Conservation (phyloP, 30 jellyfish, hydroid and myxozoan genomes). For the Chrysaora quinquecirrha region DNA sequence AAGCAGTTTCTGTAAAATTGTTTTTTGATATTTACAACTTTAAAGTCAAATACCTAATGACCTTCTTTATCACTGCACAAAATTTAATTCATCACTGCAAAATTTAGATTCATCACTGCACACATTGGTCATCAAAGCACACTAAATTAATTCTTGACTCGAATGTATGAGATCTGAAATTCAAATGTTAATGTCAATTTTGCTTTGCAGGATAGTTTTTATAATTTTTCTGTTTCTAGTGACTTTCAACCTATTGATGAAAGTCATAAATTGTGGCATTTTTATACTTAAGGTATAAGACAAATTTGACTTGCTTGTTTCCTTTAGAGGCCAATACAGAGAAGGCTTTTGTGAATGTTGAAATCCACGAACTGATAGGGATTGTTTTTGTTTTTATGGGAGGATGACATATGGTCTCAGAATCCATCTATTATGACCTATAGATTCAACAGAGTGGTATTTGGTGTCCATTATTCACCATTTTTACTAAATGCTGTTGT, state of each 20-base stretch:
- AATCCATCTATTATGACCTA: not conserved
- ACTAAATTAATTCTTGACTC: too few relatives aligned
- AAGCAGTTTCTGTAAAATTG: too few relatives aligned
- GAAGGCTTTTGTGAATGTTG: slow-evolving; percentile 35
- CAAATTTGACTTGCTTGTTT: slow-evolving; percentile 1
- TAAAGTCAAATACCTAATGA: too few relatives aligned
- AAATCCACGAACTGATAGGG: slow-evolving; percentile 9
- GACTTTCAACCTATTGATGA: not conserved
- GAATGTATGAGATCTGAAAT: slow-evolving; percentile 18
- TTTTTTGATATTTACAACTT: too few relatives aligned
- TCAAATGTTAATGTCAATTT: not conserved
- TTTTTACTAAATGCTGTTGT: too few relatives aligned
- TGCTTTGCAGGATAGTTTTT: too few relatives aligned
- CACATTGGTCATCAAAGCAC: too few relatives aligned
- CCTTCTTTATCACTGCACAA: too few relatives aligned
- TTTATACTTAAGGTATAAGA: slow-evolving; percentile 8
- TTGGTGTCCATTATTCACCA: too few relatives aligned
- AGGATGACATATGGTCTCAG: not conserved
- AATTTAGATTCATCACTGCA: too few relatives aligned
- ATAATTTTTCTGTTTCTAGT: not conserved
- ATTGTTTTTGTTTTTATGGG: slow-evolving; percentile 47
- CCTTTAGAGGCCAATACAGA: slow-evolving; percentile 28
- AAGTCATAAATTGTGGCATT: not conserved
- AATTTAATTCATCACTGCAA: too few relatives aligned
- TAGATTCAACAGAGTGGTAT: slow-evolving; percentile 16